Evolutionary conservation across 2,797 vertebrate species (phyloP), one percentile per base, ranked within the genome.

Genomic region (Silurus aristotelis): DNA sequence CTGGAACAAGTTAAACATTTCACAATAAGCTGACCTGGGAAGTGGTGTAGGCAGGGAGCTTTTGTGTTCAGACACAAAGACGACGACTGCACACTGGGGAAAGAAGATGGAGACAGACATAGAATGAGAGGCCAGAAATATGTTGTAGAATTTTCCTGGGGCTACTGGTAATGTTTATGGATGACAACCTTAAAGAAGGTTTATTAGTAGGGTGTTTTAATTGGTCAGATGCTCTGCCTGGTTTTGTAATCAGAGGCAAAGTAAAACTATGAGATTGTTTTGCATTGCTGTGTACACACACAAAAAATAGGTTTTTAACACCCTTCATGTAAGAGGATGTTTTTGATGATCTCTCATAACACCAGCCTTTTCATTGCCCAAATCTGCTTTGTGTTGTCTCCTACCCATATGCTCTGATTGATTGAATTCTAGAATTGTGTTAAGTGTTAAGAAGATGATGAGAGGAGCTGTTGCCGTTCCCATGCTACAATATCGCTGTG

Each of bases 1-100:
- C 85, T 89, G 89, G 84, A 91, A 91, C 64, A 67, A 93, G 92
- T 87, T 91, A 89, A 94, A 92, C 88, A 88, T 91, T 92, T 93
- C 92, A 94, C 93, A 94, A 93, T 93, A 93, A 93, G 89, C 88
- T 94, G 94, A 95, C 94, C 94, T 95, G 94, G 95, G 95, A 96
- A 95, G 93, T 94, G 92, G 92, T 93, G 93, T 88, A 92, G 92
- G 94, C 94, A 93, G 94, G 93, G 93, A 94, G 94, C 94, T 95
- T 94, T 95, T 95, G 94, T 96, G 91, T 80, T 22, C 5, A 80
- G 87, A 93, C 92, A 96, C 94, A 95, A 95, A 95, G 94, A 91
- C 79, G 55, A 92, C 94, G 92, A 93, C 92, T 89, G 92, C 83
- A 90, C 90, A 85, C 90, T 72, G 87, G 92, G 91, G 91, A 79